Conservation (phyloP, 2,113 vertebrate species). For the Benitochromis conjunctus region DNA sequence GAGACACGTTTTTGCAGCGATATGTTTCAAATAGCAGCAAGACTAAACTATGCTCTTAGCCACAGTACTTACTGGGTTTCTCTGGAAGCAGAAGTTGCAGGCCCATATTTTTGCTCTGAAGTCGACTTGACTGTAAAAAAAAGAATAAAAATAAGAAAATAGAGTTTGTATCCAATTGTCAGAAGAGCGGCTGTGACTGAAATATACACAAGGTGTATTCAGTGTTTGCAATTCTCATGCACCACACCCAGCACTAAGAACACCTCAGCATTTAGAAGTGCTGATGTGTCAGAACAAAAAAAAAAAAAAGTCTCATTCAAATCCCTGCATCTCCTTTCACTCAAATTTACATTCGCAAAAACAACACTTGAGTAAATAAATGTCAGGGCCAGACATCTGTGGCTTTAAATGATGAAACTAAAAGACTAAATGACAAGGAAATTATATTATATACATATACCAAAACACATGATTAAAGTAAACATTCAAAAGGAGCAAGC, state of each 20-base stretch:
- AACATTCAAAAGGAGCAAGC: background rate
- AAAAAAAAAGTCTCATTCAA: background rate
- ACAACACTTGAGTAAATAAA: background rate
- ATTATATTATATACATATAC: background rate
- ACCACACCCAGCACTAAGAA: background rate
- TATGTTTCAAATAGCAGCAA: background rate
- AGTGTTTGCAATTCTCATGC: background rate
- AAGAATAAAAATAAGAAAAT: background rate
- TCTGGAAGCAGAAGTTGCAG: conserved; percentile 98
- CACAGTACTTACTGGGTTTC: conserved; percentile 84
- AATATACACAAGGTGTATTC: background rate
- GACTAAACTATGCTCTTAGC: fast-evolving
- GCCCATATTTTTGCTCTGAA: conserved; percentile 97
- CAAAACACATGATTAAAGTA: fast-evolving
- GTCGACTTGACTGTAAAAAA: conserved; percentile 87
- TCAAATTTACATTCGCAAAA: background rate
- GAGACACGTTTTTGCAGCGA: background rate
- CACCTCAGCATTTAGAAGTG: background rate
- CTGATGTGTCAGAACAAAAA: background rate
- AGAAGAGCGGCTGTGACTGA: background rate
- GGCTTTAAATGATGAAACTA: background rate
- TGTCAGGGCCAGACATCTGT: background rate
- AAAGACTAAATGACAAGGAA: background rate
- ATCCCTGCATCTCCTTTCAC: background rate
- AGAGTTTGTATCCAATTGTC: background rate